Evolutionary conservation across 2,888 invertebrate species (phyloP).

Genomic region (Chloromyia formosa): DNA sequence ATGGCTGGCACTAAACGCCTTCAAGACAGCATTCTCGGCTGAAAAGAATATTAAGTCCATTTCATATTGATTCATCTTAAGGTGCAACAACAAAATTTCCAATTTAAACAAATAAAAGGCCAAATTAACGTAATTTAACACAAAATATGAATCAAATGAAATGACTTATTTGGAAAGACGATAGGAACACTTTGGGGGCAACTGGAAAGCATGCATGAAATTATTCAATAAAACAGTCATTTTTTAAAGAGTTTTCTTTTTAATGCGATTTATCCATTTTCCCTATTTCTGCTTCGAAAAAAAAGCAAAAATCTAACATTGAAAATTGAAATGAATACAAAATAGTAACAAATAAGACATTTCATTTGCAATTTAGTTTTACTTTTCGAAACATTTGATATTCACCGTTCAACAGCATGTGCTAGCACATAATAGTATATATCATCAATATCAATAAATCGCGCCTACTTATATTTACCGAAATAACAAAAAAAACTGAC

Average conservation of each 20-base stretch:
- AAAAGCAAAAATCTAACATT: constrained; percentile 10
- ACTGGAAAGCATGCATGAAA: constrained; percentile 27
- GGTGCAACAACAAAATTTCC: background rate
- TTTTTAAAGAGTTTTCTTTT: constrained; percentile 34
- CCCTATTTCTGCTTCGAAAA: constrained; percentile 11
- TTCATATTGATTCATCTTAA: constrained; percentile 35
- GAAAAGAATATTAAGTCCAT: constrained; percentile 28
- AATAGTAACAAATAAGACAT: constrained; percentile 47
- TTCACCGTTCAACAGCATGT: background rate
- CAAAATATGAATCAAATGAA: constrained; percentile 45
- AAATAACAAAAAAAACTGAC: constrained; percentile 31
- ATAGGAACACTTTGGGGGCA: constrained; percentile 14
- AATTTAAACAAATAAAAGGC: background rate
- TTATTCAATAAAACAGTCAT: constrained; percentile 38
- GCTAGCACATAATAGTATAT: background rate
- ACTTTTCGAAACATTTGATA: constrained; percentile 23
- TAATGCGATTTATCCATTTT: constrained; percentile 36
- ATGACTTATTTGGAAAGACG: constrained; percentile 46
- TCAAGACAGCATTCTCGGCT: constrained; percentile 19
- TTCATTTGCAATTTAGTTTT: constrained; percentile 40
- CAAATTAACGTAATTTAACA: background rate
- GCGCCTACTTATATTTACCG: constrained; percentile 36
- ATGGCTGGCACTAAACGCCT: background rate
- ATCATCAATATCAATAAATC: constrained; percentile 24
- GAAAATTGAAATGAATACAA: constrained; percentile 38